Base-by-base conservation (phyloP, 2,113 vertebrate species). In the Cricetomys ansorgei region DNA sequence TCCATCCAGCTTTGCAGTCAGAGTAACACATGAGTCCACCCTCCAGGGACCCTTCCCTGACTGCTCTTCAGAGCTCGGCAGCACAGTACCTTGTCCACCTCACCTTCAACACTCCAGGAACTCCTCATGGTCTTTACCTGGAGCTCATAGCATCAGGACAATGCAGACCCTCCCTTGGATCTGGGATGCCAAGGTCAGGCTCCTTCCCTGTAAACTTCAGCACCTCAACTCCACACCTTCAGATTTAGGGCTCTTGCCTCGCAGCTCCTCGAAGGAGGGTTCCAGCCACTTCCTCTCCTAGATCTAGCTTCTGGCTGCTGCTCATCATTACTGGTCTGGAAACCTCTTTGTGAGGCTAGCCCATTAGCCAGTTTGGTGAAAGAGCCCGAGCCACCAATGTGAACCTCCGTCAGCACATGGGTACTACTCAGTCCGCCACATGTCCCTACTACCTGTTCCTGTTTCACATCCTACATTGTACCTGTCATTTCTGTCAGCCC, bases 341-440 rank as follows among this genome's bases (percentile, higher is more conserved):
- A 5, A 29, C 13, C 40, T 40, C 70, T 31, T 25, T 12, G 50
- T 70, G 4, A n/a, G 65, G 43, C 59, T 48, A 37, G 40, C 37
- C 65, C 31, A 7, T 40, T 64, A 69, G 57, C 40, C 31, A n/a
- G 94, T 27, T 65, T 12, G 53, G 13, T 12, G 55, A 81, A 59
- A 89, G 31, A 62, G 34, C 53, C n/a, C 17, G 16, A 86, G 64
- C 21, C 29, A 8, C 17, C 21, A 3, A 43, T 8, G 19, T 19
- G 29, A 34, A 43, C 13, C 21, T 50, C 65, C 11, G 2, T 43
- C 17, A 76, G 48, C 57, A 29, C 57, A 13, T 67, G 86, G 15
- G 27, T 4, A 6, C 9, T 9, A 10, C 37, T 55, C 2, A 7
- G 81, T 0, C 15, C 1, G 15, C 19, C 11, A 8, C 27, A 27